Conservation (phyloP, 2,888 invertebrate species). For the Stomorhina lunata region DNA sequence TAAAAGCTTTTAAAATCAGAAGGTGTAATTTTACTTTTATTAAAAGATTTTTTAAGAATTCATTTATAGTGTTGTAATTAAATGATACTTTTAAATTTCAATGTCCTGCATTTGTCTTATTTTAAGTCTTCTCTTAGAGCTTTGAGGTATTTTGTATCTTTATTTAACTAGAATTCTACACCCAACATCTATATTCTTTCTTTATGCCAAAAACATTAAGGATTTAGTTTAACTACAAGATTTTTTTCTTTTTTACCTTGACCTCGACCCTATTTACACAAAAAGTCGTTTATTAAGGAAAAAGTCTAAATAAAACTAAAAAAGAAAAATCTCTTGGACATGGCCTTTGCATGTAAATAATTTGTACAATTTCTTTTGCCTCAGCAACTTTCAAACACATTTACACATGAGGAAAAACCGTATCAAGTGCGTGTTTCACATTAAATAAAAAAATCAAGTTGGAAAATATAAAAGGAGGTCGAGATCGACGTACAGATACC, state of each 20-base stretch:
- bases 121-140: background rate
- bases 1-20: too few species aligned
- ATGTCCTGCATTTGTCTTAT: background rate
- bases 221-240: background rate
- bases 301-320: background rate
- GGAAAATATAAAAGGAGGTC: too few species aligned
- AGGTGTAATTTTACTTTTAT: too few species aligned
- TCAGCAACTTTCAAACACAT: slow-evolving; percentile 3
- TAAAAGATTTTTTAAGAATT: too few species aligned
- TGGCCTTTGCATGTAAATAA: slow-evolving; percentile 48
- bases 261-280: slow-evolving; percentile 31
- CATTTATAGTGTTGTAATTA: background rate
- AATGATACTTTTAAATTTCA: background rate
- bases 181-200: background rate
- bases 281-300: slow-evolving; percentile 9
- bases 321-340: slow-evolving; percentile 16
- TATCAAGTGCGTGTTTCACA: slow-evolving; percentile 38
- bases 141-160: background rate
- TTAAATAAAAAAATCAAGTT: background rate
- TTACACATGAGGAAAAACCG: background rate
- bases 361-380: slow-evolving; percentile 27
- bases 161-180: background rate
- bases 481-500: too few species aligned
- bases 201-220: too few species aligned
- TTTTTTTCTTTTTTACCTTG: slow-evolving; percentile 32